These are phyloP conservation scores for Halocaridina rubra DNA, from an alignment of 2,888 invertebrate species.

Conservation along the genomic window DNA sequence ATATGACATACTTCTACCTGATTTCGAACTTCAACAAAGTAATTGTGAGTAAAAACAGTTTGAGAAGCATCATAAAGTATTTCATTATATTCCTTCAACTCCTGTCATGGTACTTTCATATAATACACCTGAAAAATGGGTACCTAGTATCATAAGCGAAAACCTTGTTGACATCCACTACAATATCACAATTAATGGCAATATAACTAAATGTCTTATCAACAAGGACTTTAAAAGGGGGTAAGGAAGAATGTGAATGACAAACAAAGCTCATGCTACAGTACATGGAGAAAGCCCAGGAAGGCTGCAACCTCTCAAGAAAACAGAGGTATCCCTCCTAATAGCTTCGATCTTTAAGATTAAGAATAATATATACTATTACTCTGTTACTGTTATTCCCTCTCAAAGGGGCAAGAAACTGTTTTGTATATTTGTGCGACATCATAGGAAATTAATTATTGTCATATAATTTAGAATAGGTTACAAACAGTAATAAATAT, in stretches of 20 bases:
- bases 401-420: neutral
- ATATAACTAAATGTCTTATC: neutral
- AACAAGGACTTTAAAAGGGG: too few relatives aligned
- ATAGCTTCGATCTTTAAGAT: neutral
- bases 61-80: neutral
- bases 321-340: neutral
- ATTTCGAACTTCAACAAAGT: neutral
- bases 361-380: too few relatives aligned
- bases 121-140: neutral
- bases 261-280: neutral
- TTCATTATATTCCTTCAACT: neutral
- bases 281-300: neutral
- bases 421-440: neutral
- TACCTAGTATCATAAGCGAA: neutral
- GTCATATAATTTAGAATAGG: neutral
- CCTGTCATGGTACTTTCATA: neutral
- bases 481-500: neutral
- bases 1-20: neutral
- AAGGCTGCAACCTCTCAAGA: neutral
- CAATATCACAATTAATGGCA: neutral
- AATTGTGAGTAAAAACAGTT: neutral
- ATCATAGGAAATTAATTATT: neutral
- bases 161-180: neutral
- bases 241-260: neutral
- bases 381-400: too few relatives aligned